Evolutionary conservation across 2,888 invertebrate genomes (phyloP).

Genomic region (Orgyia antiqua): DNA sequence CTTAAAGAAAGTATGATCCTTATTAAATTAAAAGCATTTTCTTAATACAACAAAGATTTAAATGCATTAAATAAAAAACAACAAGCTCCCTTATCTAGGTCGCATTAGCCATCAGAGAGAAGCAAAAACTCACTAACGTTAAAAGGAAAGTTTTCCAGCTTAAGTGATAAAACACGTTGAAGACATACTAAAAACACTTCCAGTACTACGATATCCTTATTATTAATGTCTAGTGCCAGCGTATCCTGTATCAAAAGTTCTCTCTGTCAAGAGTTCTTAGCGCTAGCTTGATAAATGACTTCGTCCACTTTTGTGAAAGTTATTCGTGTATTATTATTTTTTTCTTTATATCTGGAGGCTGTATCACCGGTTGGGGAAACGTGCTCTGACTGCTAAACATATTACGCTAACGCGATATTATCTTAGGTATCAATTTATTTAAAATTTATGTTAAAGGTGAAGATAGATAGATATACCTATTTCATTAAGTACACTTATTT

Average conservation of each 20-base stretch:
- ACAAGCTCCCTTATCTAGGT: slow-evolving; percentile 37
- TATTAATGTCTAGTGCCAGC: slow-evolving; percentile 72
- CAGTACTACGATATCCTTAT: slow-evolving; percentile 67
- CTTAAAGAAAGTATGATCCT: too few relatives aligned
- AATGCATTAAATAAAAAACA: slow-evolving; percentile 18
- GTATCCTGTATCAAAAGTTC: slow-evolving; percentile 74
- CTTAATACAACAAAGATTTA: too few relatives aligned
- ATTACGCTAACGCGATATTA: slow-evolving; percentile 36
- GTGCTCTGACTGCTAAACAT: slow-evolving; percentile 53
- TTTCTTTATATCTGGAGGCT: slow-evolving; percentile 40
- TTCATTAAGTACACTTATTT: too few relatives aligned
- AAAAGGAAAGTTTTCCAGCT: slow-evolving; percentile 56
- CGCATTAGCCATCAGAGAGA: slow-evolving; percentile 25
- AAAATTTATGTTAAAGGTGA: too few relatives aligned
- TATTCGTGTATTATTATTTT: slow-evolving; percentile 48
- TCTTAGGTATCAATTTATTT: background rate
- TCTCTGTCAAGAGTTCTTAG: slow-evolving; percentile 72
- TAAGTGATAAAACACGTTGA: slow-evolving; percentile 69
- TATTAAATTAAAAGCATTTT: too few relatives aligned
- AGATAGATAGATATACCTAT: too few relatives aligned
- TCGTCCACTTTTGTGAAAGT: slow-evolving; percentile 65
- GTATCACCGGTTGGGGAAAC: slow-evolving; percentile 50
- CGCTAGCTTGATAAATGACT: slow-evolving; percentile 75
- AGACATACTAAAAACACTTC: slow-evolving; percentile 61
- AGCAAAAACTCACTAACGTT: slow-evolving; percentile 42